These are phyloP conservation scores for Nothobranchius furzeri DNA, from an alignment of 2,113 vertebrate genomes.

Conservation along the genomic window DNA sequence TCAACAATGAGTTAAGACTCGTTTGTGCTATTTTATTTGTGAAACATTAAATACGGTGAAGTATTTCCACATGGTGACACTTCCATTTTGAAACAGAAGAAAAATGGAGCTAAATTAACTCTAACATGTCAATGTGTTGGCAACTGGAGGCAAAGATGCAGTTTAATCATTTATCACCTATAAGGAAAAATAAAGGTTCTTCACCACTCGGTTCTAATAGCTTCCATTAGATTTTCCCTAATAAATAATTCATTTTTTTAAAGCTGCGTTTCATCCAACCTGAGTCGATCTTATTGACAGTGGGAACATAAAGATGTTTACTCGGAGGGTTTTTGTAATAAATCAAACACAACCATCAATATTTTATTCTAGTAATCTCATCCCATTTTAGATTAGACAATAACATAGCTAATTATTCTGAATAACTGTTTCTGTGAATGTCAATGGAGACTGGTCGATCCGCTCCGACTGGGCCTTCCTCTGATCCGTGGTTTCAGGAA, in stretches of 20 bases:
- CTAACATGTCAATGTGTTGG: not conserved
- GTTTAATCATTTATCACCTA: not conserved
- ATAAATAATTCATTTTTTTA: constrained; percentile 1
- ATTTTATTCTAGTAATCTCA: not conserved
- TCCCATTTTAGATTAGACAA: not conserved
- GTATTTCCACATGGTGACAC: not conserved
- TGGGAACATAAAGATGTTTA: not conserved
- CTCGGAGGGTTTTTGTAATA: not conserved
- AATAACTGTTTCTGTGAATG: constrained; percentile 20
- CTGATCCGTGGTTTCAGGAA: not conserved
- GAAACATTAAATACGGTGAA: not conserved
- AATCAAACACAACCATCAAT: not conserved
- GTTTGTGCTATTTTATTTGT: not conserved
- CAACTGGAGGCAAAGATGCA: no score
- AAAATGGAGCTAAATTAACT: not conserved
- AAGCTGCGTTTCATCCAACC: not conserved
- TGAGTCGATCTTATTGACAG: not conserved
- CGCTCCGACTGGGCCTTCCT: constrained; percentile 1
- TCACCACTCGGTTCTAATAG: not conserved
- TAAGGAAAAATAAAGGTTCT: not conserved
- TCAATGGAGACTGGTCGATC: constrained; percentile 15
- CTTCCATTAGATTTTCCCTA: not conserved
- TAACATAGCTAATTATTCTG: constrained; percentile 10
- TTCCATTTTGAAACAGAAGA: no score
- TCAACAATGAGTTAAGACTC: no score